Base-by-base conservation (phyloP, 1,140 invertebrate genomes). In the Drosophila grimshawi region DNA sequence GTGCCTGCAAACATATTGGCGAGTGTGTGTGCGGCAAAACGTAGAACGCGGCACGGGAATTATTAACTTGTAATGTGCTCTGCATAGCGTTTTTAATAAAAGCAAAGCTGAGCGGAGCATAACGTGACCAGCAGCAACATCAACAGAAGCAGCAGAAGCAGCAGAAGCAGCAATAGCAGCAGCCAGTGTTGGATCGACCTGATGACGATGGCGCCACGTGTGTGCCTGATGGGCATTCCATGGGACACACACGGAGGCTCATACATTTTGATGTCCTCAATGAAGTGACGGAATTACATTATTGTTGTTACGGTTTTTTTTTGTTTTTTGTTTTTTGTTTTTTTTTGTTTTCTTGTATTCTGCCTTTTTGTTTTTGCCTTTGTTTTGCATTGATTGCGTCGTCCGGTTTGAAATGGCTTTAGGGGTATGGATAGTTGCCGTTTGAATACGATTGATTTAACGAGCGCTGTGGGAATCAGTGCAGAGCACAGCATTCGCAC, bases 81-180 rank as follows among this genome's bases (percentile, higher is more conserved):
- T 89, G 85, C 85, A 89, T 89, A 85, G 85, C 85, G 85, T 89
- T 89, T 89, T 89, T 89, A 89, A 89, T 89, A 89, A 89, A 86
- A 86, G 73, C 72, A 56, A 56, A 70, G 81, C 69, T 74, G 62
- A 74, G 71, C 77, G 64, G 67, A 80, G 82, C 85, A 81, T 77
- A 72, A 88, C 85, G 85, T 88, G 85, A 89, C 85, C 85, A 76
- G 67, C 74, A 78, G 78, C 72, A 66, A 48, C 73, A 72, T 60
- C 35, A 66, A 57, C 78, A 41, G 57, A 27, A 52, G 33, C 60
- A 19, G 19, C 1, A 19, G 19, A 1, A 41, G 8, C 5, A 52
- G 33, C 60, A 19, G 19, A 1, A 19, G 19, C 19, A 41, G 8
- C 5, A 5, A 3, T 19, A 5, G 7, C 45, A 37, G 65, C 19